phyloP scores from a whole-genome alignment of 1,140 invertebrate genomes.

The Lasioglossum albipes region DNA sequence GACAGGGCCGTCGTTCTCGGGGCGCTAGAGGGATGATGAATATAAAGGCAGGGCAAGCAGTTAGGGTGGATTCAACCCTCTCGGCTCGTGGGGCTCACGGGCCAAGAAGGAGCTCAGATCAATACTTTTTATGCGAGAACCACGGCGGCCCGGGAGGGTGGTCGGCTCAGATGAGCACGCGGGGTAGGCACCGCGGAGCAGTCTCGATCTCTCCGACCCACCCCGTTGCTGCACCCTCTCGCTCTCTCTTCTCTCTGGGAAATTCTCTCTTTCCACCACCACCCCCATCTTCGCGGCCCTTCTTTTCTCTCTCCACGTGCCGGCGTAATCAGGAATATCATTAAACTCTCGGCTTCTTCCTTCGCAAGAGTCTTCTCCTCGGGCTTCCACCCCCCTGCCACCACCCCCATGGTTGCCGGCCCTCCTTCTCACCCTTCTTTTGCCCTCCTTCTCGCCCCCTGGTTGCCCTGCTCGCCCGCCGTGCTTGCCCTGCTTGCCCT shows the following conservation, averaged over 20 bases:
- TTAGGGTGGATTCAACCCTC: slow-evolving; percentile 79
- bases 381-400: neutral
- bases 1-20: slow-evolving; percentile 55
- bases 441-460: too few relatives aligned
- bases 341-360: slow-evolving; percentile 77
- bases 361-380: slow-evolving; percentile 58
- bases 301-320: slow-evolving; percentile 57
- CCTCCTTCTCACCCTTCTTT: slow-evolving; percentile 1
- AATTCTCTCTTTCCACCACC: slow-evolving; percentile 1
- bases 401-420: neutral
- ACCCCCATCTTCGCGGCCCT: neutral
- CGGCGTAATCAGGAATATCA: slow-evolving; percentile 79
- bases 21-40: slow-evolving; percentile 66
- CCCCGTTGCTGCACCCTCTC: too few relatives aligned
- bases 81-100: slow-evolving; percentile 67
- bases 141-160: slow-evolving; percentile 52
- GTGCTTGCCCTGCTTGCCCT: slow-evolving; percentile 21
- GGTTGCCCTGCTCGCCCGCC: too few relatives aligned
- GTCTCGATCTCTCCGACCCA: slow-evolving; percentile 18
- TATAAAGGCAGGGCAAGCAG: slow-evolving; percentile 70
- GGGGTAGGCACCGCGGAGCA: slow-evolving; percentile 59
- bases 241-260: neutral
- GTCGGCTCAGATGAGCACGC: slow-evolving; percentile 58
- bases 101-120: slow-evolving; percentile 71
- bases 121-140: slow-evolving; percentile 78